A percentile compares a stretch with the other conserved stretches of the same genome.
Evolutionary conservation across 30 jellyfish, hydroid and myxozoan genomes (phyloP).

Genomic region (Turritopsis rubra): DNA sequence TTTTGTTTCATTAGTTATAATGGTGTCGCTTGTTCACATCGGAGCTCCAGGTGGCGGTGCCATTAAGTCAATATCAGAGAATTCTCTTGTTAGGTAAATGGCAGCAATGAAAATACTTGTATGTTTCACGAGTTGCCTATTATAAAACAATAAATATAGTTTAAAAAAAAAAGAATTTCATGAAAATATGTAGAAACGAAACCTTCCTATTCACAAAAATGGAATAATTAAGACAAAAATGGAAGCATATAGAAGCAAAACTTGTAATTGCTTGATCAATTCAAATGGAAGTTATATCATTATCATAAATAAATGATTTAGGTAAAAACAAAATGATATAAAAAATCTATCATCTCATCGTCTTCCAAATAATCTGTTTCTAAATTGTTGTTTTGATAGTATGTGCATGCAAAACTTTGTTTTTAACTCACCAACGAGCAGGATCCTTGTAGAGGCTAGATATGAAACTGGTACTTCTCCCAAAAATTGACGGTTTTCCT

Average conservation of each 20-base stretch:
- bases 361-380: not conserved
- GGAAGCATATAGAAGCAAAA: too few relatives aligned
- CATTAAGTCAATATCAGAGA: conserved; percentile 75
- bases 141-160: not conserved
- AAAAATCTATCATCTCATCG: too few relatives aligned
- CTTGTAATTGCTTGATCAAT: too few relatives aligned
- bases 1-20: too few relatives aligned
- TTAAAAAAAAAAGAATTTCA: not conserved
- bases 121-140: conserved; percentile 73
- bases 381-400: not conserved
- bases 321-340: too few relatives aligned
- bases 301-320: too few relatives aligned
- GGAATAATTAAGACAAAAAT: too few relatives aligned
- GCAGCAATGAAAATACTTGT: conserved; percentile 59
- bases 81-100: conserved; percentile 68
- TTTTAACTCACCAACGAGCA: conserved; percentile 50
- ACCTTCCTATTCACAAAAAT: too few relatives aligned
- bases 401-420: not conserved
- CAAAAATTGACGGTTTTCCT: not conserved
- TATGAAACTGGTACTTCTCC: conserved; percentile 10
- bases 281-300: too few relatives aligned
- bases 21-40: not conserved
- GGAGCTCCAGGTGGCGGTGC: conserved; percentile 88
- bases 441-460: conserved; percentile 63
- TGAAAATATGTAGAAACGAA: too few relatives aligned